Base-by-base conservation (phyloP, 2,113 vertebrate species). In the Dromiciops gliroides region DNA sequence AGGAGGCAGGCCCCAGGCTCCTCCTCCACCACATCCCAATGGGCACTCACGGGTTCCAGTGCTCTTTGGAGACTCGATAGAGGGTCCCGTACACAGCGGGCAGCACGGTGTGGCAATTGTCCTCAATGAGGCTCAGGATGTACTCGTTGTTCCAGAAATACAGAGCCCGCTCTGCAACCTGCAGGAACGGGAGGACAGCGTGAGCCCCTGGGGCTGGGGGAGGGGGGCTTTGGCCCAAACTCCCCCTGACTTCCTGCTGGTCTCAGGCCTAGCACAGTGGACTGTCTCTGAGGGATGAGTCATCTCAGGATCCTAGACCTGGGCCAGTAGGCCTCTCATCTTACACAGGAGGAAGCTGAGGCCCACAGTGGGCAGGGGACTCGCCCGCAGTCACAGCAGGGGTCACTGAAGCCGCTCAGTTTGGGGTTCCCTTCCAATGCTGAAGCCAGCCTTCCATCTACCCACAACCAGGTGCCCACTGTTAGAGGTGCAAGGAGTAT, bases 81-180 rank as follows among this genome's bases (percentile, higher is more conserved):
- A 99, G 99, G 49, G 99, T 99, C 97, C 99, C 99, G 25, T 99
- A 99, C 49, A 99, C 99, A 97, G 99, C 98, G 52, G 99, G 99
- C 96, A 99, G 98, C 98, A 99, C 99, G 94, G 99, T 99, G 98
- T 99, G 99, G 98, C 99, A 99, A 98, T 99, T 99, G 98, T 99
- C 99, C 97, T 99, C 99, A 52, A 99, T 99, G 98, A 99, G 99
- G 97, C 99, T 99, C 97, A 99, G 98, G 98, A 99, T 99, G 97
- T 99, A 99, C 95, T 99, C 99, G 31, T 99, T 99, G 98, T 99
- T 99, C 99, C 99, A 99, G 99, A 99, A 99, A 97, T 99, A 99
- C 98, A 99, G 98, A 97, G 99, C 99, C 98, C 99, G 98, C 99
- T 99, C 99, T 96, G 99, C 99, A 97, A 99, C 99, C 99, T 99